phyloP scores from a whole-genome alignment of 2,797 vertebrate genomes.

The Sphenodon punctatus region DNA sequence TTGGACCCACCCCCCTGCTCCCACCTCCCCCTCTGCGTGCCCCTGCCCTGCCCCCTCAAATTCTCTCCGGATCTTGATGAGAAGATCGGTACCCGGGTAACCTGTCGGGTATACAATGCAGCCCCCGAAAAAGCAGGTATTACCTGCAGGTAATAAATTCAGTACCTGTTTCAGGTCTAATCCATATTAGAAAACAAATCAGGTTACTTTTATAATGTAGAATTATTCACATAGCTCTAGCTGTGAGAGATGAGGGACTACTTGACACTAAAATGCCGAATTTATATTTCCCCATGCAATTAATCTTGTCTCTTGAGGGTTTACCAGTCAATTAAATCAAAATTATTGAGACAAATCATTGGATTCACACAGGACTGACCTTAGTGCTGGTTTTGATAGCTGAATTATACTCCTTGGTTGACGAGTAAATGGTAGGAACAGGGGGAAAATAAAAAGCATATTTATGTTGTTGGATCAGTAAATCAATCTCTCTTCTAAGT shows the following conservation, averaged over 20 bases:
- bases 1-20: too few relatives aligned
- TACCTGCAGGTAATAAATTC: too few relatives aligned
- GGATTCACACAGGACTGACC: background rate
- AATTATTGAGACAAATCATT: background rate
- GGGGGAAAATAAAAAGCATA: background rate
- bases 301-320: conserved; percentile 2
- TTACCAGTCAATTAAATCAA: conserved; percentile 25
- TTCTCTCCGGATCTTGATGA: too few relatives aligned
- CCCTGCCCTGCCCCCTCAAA: too few relatives aligned
- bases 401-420: background rate
- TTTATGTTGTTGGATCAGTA: background rate
- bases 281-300: background rate
- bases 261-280: background rate
- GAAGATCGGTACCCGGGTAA: too few relatives aligned
- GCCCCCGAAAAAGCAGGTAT: too few relatives aligned
- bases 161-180: too few relatives aligned
- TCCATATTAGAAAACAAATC: background rate
- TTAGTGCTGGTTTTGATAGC: background rate
- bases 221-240: background rate
- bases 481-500: background rate
- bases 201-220: background rate
- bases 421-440: background rate
- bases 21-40: too few relatives aligned
- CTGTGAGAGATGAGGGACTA: background rate
- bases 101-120: too few relatives aligned